phyloP scores from a whole-genome alignment of 2,113 vertebrate genomes.

The Mormoops blainvillei region DNA sequence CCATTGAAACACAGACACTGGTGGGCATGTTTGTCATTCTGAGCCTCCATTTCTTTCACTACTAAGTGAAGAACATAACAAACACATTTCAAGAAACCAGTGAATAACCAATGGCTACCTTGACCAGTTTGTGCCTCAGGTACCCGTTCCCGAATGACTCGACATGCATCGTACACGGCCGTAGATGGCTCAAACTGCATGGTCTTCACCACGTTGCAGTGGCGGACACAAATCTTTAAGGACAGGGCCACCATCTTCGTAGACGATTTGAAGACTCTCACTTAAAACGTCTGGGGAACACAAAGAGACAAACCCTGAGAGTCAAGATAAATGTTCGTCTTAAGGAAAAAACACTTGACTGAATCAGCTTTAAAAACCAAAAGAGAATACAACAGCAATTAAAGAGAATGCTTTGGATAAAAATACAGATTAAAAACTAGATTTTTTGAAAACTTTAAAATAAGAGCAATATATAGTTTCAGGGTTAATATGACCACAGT shows the following conservation, averaged over 20 bases:
- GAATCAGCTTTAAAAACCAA: not conserved
- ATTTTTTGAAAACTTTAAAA: not conserved
- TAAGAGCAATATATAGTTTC: not conserved
- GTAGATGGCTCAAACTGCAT: conserved; percentile 99
- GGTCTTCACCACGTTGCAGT: conserved; percentile 99
- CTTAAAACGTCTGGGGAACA: conserved; percentile 70
- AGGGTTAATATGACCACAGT: not conserved
- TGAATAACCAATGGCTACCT: conserved; percentile 77
- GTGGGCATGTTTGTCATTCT: rapidly evolving
- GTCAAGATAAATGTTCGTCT: not conserved
- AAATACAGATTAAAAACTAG: not conserved
- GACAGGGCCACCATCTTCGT: conserved; percentile 95
- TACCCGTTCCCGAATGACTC: conserved; percentile 94
- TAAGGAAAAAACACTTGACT: not conserved
- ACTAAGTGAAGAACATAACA: not conserved
- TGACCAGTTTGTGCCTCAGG: conserved; percentile 96
- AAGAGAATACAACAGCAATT: not conserved
- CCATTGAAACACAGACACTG: not conserved
- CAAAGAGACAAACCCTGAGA: not conserved
- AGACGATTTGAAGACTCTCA: conserved; percentile 55
- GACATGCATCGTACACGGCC: conserved; percentile 94
- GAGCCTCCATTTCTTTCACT: not conserved
- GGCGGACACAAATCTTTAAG: conserved; percentile 98
- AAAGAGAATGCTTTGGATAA: not conserved
- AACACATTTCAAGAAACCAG: not conserved